Evolutionary conservation across 2,797 vertebrate species (phyloP), one percentile per base, ranked within the genome.

Genomic region (Acestrorhynchus altus): DNA sequence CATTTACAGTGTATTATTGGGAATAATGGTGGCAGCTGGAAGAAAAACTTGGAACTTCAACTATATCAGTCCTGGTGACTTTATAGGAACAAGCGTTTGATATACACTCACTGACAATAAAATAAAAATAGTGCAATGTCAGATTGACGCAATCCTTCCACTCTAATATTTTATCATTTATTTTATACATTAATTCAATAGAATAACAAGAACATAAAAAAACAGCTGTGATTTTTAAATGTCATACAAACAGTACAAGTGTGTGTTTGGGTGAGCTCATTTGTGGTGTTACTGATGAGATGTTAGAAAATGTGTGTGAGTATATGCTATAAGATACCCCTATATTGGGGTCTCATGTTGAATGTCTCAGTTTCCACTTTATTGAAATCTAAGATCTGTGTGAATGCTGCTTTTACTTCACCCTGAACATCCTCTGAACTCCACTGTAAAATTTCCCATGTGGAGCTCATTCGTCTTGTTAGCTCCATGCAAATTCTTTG

Each of bases 381-480:
- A 77, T 59, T 84, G 90, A 91, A 93, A 93, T 86, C 79, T 84
- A 71, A 90, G 87, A 86, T 83, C 73, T 89, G 89, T 90, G 90
- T 84, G 88, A 92, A 87, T 18, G 26, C 42, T 56, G 42, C 61
- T 61, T 81, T 84, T 68, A 76, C 61, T 49, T 5, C 46, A 52
- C 52, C 63, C 46, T 42, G 47, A 71, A 76, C 67, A 69, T 61
- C 40, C 74, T 83, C 81, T 15, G 68, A 63, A 47, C 69, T 81
- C 82, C 75, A 13, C 85, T 84, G 88, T 80, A 77, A 87, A 88
- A 81, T 87, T 74, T 85, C 77, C 73, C 77, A 82, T 89, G 86
- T 83, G 44, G 83, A 85, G 44, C 77, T 73, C 60, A 76, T 88
- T 83, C 74, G 1, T 87, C 88, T 83, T 80, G 28, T 83, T 84